phyloP scores from a whole-genome alignment of 2,888 invertebrate species.

The Periphyllus acericola region DNA sequence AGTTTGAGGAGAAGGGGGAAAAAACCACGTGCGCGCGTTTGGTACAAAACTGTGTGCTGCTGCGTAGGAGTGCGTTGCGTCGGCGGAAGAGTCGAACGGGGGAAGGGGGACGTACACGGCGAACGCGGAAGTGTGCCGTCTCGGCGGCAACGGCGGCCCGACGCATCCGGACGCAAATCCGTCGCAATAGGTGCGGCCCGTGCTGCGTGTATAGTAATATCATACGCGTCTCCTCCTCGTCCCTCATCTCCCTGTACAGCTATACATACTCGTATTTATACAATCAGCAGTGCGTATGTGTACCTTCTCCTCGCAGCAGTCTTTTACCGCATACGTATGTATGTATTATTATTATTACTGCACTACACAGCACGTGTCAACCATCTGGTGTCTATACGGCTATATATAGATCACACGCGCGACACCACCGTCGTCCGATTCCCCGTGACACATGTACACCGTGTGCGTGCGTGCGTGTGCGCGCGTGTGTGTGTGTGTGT shows the following conservation, averaged over 20 bases:
- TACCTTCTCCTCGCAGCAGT: not conserved
- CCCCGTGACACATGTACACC: not conserved
- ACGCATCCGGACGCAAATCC: slow-evolving; percentile 37
- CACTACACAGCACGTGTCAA: slow-evolving; percentile 44
- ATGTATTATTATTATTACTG: slow-evolving; percentile 15
- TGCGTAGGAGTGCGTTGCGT: no score
- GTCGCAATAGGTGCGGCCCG: slow-evolving; percentile 24
- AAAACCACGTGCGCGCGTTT: slow-evolving; percentile 9
- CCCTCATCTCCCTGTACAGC: no score
- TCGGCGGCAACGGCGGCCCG: not conserved
- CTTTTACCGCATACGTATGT: not conserved
- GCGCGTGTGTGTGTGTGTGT: no score
- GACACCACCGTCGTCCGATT: slow-evolving; percentile 14
- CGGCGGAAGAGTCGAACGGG: not conserved
- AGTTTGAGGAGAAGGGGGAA: not conserved
- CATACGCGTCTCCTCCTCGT: no score
- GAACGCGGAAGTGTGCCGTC: slow-evolving; percentile 38
- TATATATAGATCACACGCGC: slow-evolving; percentile 37
- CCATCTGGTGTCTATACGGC: slow-evolving; percentile 31
- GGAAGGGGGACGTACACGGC: slow-evolving; percentile 11
- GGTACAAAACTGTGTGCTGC: no score
- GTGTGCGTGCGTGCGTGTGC: no score
- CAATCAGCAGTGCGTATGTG: no score
- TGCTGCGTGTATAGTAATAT: not conserved
- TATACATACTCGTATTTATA: not conserved